A percentile compares a stretch with the other conserved stretches of the same genome.
Conservation (phyloP, 2,113 vertebrate genomes). For the Myotis davidii region DNA sequence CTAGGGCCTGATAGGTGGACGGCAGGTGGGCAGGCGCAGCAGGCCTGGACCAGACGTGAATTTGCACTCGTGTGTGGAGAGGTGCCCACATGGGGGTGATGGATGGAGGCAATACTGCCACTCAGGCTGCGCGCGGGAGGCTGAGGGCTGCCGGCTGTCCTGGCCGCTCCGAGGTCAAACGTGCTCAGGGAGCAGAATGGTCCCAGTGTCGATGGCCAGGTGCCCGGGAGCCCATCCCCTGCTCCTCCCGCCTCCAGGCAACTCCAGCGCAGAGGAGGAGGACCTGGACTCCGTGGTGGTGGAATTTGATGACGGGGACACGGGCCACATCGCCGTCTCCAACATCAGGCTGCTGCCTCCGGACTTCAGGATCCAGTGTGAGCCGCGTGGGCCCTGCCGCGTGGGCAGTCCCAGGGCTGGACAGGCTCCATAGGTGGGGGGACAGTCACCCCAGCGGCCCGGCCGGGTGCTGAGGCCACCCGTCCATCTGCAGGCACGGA, state of each 20-base stretch:
- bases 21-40: not conserved
- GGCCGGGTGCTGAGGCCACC: accelerated
- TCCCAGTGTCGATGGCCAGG: not conserved
- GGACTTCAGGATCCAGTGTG: conserved; percentile 96
- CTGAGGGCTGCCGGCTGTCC: not conserved
- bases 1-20: too few relatives aligned
- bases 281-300: conserved; percentile 92
- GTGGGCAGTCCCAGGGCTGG: not conserved
- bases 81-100: not conserved
- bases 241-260: conserved; percentile 67
- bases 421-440: not conserved
- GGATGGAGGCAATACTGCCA: not conserved
- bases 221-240: not conserved
- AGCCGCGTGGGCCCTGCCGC: conserved; percentile 60
- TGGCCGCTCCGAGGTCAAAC: not conserved
- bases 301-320: conserved; percentile 97
- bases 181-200: not conserved
- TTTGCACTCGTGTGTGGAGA: not conserved
- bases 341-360: conserved; percentile 96
- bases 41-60: not conserved
- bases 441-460: accelerated
- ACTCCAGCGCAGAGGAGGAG: conserved; percentile 89
- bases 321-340: conserved; percentile 92
- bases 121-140: not conserved
- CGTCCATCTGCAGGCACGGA: conserved; percentile 86